These are phyloP conservation scores for Nycticorax nycticorax DNA, from an alignment of 2,113 vertebrate species.

Conservation along the genomic window DNA sequence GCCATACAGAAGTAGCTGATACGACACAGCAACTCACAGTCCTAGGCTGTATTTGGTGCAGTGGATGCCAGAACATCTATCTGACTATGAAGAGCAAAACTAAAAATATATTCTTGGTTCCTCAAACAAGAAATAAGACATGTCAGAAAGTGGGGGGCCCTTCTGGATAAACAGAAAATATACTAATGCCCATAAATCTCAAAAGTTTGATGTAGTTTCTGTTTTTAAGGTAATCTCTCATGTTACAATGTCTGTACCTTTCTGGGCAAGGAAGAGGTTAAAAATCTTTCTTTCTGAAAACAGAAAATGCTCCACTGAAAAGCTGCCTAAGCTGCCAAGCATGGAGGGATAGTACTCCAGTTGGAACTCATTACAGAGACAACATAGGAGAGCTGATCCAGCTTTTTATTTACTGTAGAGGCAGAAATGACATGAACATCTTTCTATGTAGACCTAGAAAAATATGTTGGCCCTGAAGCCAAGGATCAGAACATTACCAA, in stretches of 20 bases:
- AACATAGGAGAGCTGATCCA: constrained; percentile 49
- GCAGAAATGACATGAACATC: constrained; percentile 51
- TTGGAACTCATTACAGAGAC: constrained; percentile 49
- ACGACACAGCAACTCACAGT: neutral
- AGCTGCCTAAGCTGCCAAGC: constrained; percentile 40
- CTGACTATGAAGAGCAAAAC: neutral
- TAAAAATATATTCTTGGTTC: neutral
- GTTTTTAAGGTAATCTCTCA: neutral
- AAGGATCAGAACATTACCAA: constrained; percentile 45
- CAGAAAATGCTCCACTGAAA: constrained; percentile 20
- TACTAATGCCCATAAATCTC: neutral
- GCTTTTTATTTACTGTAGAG: constrained; percentile 56
- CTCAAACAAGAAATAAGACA: neutral
- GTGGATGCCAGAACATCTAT: neutral
- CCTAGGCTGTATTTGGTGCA: neutral
- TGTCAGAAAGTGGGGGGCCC: neutral
- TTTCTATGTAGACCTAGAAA: constrained; percentile 49
- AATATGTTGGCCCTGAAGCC: constrained; percentile 46
- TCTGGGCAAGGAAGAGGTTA: constrained; percentile 25
- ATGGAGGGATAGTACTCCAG: constrained; percentile 28
- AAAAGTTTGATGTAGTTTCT: neutral
- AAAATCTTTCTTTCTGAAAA: neutral
- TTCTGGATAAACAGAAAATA: neutral
- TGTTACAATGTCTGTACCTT: neutral
- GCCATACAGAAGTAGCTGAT: neutral